These are phyloP conservation scores for Patella pellucida DNA, from an alignment of 2,888 invertebrate genomes.

Conservation along the genomic window DNA sequence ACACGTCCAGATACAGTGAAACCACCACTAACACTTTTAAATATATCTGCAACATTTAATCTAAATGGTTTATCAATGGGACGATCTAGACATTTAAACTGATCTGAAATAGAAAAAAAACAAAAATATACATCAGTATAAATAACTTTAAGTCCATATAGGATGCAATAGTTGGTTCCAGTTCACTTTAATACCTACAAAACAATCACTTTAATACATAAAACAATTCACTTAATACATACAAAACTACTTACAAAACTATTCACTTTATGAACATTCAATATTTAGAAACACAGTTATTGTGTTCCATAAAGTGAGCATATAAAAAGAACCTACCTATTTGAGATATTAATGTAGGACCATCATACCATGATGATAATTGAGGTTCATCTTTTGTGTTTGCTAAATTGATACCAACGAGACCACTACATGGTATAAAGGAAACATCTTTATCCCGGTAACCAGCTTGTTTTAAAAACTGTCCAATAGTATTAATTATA, in stretches of 20 bases:
- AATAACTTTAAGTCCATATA: neutral
- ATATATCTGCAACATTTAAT: conserved; percentile 90
- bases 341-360: conserved; percentile 86
- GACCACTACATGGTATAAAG: conserved; percentile 94
- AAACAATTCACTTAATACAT: too few species aligned
- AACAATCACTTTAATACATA: too few species aligned
- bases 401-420: conserved; percentile 93
- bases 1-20: conserved; percentile 92
- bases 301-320: too few species aligned
- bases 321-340: conserved; percentile 77
- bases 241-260: conserved; percentile 5
- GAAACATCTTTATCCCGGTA: conserved; percentile 88
- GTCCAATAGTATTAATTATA: conserved; percentile 84
- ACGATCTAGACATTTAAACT: conserved; percentile 81
- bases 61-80: conserved; percentile 90
- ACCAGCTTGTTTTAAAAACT: conserved; percentile 86
- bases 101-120: conserved; percentile 52
- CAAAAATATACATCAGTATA: neutral
- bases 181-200: too few species aligned
- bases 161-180: too few species aligned
- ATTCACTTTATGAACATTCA: neutral
- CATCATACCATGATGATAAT: conserved; percentile 85
- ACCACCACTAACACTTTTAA: conserved; percentile 88
- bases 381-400: conserved; percentile 76
- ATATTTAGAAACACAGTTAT: too few species aligned